Evolutionary conservation across 2,888 invertebrate species (phyloP).

Genomic region (Melinaea marsaeus): DNA sequence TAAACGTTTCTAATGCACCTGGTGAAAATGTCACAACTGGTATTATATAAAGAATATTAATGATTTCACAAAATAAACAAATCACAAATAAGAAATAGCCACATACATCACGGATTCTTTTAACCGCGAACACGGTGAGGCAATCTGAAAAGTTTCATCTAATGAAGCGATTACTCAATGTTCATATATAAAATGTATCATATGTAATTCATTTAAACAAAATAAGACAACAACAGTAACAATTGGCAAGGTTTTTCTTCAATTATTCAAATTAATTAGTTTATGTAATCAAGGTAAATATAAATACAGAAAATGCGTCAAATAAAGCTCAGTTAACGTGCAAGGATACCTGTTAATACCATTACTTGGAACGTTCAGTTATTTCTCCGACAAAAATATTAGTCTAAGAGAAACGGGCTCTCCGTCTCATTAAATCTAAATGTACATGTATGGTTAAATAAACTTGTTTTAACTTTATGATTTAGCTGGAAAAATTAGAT

Average conservation of each 20-base stretch:
- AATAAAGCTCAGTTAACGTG: background rate
- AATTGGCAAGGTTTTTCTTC: too few relatives aligned
- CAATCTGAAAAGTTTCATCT: slow-evolving; percentile 5
- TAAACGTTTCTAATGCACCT: background rate
- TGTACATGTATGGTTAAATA: slow-evolving; percentile 23
- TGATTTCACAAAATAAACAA: slow-evolving; percentile 12
- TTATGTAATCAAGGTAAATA: background rate
- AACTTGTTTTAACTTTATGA: slow-evolving; percentile 1
- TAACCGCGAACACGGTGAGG: slow-evolving; percentile 6
- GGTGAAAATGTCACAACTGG: background rate
- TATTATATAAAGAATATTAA: slow-evolving; percentile 1
- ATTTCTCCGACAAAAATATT: slow-evolving; percentile 17
- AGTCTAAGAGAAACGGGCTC: slow-evolving; percentile 20
- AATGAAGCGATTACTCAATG: slow-evolving; percentile 12
- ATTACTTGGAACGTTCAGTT: slow-evolving; percentile 7
- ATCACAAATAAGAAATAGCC: slow-evolving; percentile 10
- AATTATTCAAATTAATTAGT: too few relatives aligned
- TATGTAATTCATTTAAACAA: too few relatives aligned
- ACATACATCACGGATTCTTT: background rate
- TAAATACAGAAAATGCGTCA: background rate
- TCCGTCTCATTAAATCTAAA: slow-evolving; percentile 25
- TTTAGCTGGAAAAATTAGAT: background rate
- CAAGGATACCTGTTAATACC: background rate
- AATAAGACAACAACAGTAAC: too few relatives aligned
- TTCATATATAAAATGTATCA: background rate